phyloP scores from a whole-genome alignment of 2,888 invertebrate genomes.

The Cataglyphis rosenhaueri region DNA sequence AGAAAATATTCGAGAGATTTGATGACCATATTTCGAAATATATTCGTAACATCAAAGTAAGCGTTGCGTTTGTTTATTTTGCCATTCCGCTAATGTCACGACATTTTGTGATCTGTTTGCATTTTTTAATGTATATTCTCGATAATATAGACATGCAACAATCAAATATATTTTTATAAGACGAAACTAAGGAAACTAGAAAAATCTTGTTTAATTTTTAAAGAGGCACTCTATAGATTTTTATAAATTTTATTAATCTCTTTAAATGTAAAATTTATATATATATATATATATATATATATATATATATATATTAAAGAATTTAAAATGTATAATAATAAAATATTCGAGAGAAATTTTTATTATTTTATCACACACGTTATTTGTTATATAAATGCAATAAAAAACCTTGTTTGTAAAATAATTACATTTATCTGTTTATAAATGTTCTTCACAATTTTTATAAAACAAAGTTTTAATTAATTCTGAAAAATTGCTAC shows the following conservation, averaged over 20 bases:
- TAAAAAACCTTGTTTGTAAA: neutral
- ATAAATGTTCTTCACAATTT: neutral
- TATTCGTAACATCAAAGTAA: neutral
- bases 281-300: too few relatives aligned
- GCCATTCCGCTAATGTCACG: neutral
- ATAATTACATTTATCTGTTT: neutral
- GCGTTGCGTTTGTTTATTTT: neutral
- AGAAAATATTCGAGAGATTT: neutral
- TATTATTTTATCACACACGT: neutral
- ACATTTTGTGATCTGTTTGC: neutral
- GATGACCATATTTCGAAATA: constrained; percentile 11
- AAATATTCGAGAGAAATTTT: neutral
- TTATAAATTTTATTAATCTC: neutral
- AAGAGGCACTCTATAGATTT: neutral
- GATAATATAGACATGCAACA: neutral
- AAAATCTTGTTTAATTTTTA: neutral
- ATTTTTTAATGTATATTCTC: neutral
- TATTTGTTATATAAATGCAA: neutral
- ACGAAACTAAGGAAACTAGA: neutral
- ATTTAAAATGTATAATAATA: neutral
- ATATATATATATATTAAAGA: neutral
- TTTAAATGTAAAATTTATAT: neutral
- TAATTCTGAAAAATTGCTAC: neutral
- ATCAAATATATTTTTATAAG: neutral
- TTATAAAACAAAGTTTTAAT: neutral